phyloP scores from a whole-genome alignment of 2,113 vertebrate genomes.

The Tympanuchus pallidicinctus region DNA sequence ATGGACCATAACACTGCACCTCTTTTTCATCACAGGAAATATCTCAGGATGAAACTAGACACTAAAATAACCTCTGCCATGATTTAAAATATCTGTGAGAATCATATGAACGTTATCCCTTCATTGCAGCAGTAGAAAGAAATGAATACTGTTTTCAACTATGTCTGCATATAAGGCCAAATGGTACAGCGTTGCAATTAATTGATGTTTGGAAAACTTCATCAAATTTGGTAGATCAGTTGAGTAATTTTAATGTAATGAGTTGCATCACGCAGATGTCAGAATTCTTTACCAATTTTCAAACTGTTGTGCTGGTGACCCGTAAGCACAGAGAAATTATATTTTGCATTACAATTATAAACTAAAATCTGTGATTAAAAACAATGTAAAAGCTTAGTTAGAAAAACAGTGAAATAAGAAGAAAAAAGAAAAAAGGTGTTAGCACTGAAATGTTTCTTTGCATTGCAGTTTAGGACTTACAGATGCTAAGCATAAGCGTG shows the following conservation, averaged over 20 bases:
- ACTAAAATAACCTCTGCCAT: neutral
- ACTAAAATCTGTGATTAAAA: neutral
- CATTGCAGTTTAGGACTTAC: neutral
- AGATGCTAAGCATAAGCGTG: neutral
- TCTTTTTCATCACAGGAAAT: neutral
- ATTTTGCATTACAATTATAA: neutral
- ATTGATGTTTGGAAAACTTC: neutral
- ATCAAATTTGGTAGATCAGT: neutral
- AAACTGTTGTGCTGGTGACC: neutral
- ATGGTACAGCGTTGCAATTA: neutral
- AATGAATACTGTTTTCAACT: neutral
- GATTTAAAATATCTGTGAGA: neutral
- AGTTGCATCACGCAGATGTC: neutral
- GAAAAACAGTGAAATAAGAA: neutral
- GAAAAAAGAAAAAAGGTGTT: neutral
- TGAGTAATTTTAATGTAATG: neutral
- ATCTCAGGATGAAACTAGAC: neutral
- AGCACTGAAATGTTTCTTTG: constrained; percentile 5
- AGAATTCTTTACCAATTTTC: neutral
- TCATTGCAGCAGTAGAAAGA: neutral
- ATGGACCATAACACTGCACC: neutral
- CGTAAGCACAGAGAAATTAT: neutral
- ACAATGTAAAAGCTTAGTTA: neutral
- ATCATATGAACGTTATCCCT: neutral
- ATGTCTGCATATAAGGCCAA: neutral